phyloP scores from a whole-genome alignment of 2,888 invertebrate genomes.

The Harmothoe impar region DNA sequence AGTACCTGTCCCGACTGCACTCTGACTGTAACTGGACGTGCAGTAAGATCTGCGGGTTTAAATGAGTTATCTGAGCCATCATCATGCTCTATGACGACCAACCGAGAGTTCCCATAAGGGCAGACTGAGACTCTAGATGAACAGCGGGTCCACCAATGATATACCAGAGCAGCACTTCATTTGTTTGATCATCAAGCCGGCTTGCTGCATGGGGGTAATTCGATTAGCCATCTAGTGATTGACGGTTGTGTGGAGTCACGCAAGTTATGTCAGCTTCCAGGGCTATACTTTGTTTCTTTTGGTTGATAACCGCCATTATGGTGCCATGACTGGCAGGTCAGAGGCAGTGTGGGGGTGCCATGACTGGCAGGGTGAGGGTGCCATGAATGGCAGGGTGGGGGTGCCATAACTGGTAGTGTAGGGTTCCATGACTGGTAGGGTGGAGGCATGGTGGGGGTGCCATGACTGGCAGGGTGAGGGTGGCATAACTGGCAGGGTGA shows the following conservation, averaged over 20 bases:
- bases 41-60: too few relatives aligned
- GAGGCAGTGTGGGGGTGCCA: too few relatives aligned
- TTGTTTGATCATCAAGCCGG: slow-evolving; percentile 11
- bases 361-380: not conserved
- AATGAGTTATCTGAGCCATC: too few relatives aligned
- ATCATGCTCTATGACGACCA: too few relatives aligned
- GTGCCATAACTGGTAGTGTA: not conserved
- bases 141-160: not conserved
- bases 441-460: not conserved
- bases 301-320: not conserved
- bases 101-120: too few relatives aligned
- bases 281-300: slow-evolving; percentile 25
- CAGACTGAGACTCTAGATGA: too few relatives aligned
- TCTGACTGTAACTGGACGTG: too few relatives aligned
- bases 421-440: not conserved
- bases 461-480: too few relatives aligned
- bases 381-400: not conserved
- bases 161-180: slow-evolving; percentile 22
- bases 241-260: slow-evolving; percentile 23
- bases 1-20: too few relatives aligned
- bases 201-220: slow-evolving; percentile 12
- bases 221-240: slow-evolving; percentile 33
- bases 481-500: too few relatives aligned
- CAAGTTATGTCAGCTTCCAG: not conserved
- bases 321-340: too few relatives aligned